Evolutionary conservation across 2,888 invertebrate genomes (phyloP), one percentile per base, ranked within the genome.

Genomic region (Hydropsyche betteni): DNA sequence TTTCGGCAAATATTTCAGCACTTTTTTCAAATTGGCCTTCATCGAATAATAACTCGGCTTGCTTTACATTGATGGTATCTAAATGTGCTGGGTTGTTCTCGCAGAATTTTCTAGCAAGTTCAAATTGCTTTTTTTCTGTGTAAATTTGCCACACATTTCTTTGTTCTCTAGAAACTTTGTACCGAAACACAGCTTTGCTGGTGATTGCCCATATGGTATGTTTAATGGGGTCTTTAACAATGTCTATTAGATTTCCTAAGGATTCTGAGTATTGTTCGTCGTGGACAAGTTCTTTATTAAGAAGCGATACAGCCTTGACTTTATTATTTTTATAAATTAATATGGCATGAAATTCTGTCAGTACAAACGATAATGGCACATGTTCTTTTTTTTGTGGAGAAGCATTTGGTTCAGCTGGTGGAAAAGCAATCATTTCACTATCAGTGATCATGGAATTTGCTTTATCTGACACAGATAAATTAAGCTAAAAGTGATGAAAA

Each of bases 301-400:
- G 86, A 4, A 95, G 85, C 75, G 95, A 97, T 52, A 97, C 88
- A 0, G 93, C 96, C 83, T 93, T 94, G 0, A 97, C 91, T 64
- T 64, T 64, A 78, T 92, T 91, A 83, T 96, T 94, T 0, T 90
- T 86, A 83, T 94, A 97, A 80, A 97, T 91, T 10, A 97, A 86
- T 2, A 98, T 84, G 0, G 93, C 92, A 84, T 98, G 98, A 85
- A 96, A 98, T 84, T 97, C 94, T 0, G 97, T 97, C 72, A 97
- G 86, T 1, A 94, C 91, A 81, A 97, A 92, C 0, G 93, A 90
- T 53, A 93, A 86, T 0, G 96, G 94, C 0, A 88, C 86, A 4
- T 86, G 83, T 76, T 84, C 87, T 44, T 86, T 84, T n/a, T 83
- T 80, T 73, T 83, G 82, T 2, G 78, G 76, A 8, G 58, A 58